Evolutionary conservation across 2,113 vertebrate species (phyloP), one percentile per base, ranked within the genome.

Genomic region (Trichechus manatus): DNA sequence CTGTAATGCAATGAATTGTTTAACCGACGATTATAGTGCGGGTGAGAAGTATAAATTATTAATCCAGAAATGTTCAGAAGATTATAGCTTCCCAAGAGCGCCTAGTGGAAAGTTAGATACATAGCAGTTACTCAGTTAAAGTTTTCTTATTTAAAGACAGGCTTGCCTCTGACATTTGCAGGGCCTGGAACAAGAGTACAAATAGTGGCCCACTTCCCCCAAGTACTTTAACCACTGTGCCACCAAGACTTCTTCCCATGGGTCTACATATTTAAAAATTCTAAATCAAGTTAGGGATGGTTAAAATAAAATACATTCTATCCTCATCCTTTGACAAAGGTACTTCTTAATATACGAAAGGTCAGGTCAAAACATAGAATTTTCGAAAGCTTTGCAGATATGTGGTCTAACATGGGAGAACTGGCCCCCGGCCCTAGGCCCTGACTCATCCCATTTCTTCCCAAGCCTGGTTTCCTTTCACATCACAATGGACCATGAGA

Each of bases 221-320:
- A 14, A 56, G 15, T 56, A 31, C 33, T n/a, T 70, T 33, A 56
- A 56, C 7, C 13, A 33, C 31, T 33, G 66, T 33, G 66, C 13
- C 11, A 14, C 31, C 33, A 70, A 29, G 42, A 9, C 11, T 44
- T 15, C 11, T 90, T 83, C 33, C 25, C 50, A 78, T 25, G 22
- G 36, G 27, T 77, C 5, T 59, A 87, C 80, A 72, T 6, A 15
- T 70, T 84, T 33, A 53, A 70, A 75, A 70, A 9, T 79, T 83
- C 74, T 63, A 82, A 72, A 23, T 68, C 31, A 94, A 66, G 59
- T 61, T 94, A 72, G 59, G 81, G 93, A 39, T 27, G 27, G 20
- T 86, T 88, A 94, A 85, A 91, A 66, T 68, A 68, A 82, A 91
- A 92, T 80, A 31, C 9, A 4, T 74, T 72, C 29, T 63, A 10